Percentiles rank a stretch among this genome's conserved stretches.
These are phyloP conservation scores for Troides helena DNA, from an alignment of 2,888 invertebrate species.

Conservation along the genomic window DNA sequence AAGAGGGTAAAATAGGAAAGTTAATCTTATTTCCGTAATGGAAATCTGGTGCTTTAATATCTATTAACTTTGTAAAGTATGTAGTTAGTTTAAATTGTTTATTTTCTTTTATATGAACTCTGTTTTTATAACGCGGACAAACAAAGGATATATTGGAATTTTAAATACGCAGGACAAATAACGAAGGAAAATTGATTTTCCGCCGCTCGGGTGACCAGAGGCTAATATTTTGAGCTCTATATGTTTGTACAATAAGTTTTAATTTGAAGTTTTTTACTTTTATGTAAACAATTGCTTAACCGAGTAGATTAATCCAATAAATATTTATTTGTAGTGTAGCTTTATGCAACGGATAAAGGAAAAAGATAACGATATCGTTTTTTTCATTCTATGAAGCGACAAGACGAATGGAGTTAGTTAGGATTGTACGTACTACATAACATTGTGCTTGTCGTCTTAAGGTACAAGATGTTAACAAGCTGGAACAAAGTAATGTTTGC, in stretches of 20 bases:
- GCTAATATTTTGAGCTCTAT: neutral
- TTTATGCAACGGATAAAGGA: too few species aligned
- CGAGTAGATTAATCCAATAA: neutral
- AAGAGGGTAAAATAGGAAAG: conserved; percentile 26
- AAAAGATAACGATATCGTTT: too few species aligned
- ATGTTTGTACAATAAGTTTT: neutral
- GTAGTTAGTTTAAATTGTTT: neutral
- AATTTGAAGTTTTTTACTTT: neutral
- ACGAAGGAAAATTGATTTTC: conserved; percentile 1
- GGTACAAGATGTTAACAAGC: too few species aligned
- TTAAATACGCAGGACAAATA: neutral
- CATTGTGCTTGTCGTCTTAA: too few species aligned
- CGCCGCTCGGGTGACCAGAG: neutral
- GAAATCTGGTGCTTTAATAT: conserved; percentile 6
- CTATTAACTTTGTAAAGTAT: conserved; percentile 1
- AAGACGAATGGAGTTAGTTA: too few species aligned
- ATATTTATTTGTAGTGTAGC: too few species aligned
- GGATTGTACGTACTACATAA: too few species aligned
- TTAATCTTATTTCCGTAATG: conserved; percentile 23
- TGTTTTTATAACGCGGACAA: neutral
- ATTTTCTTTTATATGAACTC: neutral
- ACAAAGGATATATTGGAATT: neutral
- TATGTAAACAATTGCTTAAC: neutral
- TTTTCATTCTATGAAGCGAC: too few species aligned
- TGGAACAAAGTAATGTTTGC: too few species aligned